Evolutionary conservation across 2,113 vertebrate species (phyloP).

Genomic region (Prionailurus viverrinus): DNA sequence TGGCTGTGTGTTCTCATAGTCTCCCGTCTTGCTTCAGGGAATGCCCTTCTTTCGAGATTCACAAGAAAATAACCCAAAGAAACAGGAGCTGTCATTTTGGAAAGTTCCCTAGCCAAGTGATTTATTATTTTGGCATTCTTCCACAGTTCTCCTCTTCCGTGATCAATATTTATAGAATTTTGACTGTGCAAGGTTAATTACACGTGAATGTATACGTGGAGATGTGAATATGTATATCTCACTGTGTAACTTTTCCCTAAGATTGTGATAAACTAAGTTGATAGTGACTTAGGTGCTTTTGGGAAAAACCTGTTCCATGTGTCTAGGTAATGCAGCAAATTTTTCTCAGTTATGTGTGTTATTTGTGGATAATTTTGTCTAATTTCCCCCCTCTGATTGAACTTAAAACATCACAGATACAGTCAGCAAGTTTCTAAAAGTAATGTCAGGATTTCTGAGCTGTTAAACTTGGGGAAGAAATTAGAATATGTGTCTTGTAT

Average conservation of each 20-base stretch:
- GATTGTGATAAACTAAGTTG: not conserved
- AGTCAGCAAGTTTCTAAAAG: not conserved
- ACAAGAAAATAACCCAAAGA: not conserved
- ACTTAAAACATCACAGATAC: not conserved
- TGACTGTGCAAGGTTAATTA: not conserved
- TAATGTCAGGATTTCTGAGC: not conserved
- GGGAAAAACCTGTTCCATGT: not conserved
- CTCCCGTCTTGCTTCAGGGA: constrained; percentile 22
- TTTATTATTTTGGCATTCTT: not conserved
- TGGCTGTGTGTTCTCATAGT: not conserved
- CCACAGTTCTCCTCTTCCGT: not conserved
- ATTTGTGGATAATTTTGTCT: not conserved
- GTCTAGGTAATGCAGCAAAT: not conserved
- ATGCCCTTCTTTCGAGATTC: not conserved
- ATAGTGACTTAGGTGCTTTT: not conserved
- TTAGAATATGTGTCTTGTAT: not conserved
- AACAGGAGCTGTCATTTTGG: constrained; percentile 38
- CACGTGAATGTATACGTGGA: not conserved
- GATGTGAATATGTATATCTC: not conserved
- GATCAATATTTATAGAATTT: constrained; percentile 12
- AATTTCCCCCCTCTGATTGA: not conserved
- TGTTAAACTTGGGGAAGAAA: constrained; percentile 12
- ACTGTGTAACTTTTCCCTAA: not conserved
- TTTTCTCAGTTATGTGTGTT: not conserved
- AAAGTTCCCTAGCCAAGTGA: not conserved